Conservation (phyloP, 2,797 vertebrate genomes). For the Selene dorsalis region DNA sequence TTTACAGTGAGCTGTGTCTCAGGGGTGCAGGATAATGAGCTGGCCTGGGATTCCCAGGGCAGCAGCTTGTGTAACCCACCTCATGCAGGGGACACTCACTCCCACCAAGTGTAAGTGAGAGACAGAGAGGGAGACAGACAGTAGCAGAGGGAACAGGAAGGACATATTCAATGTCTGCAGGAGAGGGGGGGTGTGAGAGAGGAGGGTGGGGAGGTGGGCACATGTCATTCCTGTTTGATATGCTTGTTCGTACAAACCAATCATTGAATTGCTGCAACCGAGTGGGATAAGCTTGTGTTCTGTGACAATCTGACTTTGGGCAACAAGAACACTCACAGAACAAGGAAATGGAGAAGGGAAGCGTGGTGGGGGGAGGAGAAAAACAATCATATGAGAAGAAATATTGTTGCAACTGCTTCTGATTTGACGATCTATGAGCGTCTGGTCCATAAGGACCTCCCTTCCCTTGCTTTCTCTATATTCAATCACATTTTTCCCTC, state of each 20-base stretch:
- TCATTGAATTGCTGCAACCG: constrained; percentile 76
- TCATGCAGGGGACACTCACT: constrained; percentile 66
- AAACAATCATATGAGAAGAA: constrained; percentile 8
- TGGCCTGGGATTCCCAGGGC: constrained; percentile 78
- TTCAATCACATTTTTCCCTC: constrained; percentile 36
- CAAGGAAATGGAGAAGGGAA: constrained; percentile 70
- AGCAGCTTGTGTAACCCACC: constrained; percentile 80
- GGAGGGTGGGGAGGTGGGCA: constrained; percentile 39
- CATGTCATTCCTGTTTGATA: constrained; percentile 77
- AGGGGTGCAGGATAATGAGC: constrained; percentile 81
- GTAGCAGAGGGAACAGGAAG: constrained; percentile 44
- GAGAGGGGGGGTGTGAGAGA: constrained; percentile 41
- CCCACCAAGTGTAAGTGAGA: constrained; percentile 59
- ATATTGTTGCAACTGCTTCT: constrained; percentile 70
- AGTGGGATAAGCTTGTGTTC: constrained; percentile 83
- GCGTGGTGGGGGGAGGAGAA: constrained; percentile 41
- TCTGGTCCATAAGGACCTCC: background rate
- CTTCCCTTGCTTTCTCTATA: constrained; percentile 7
- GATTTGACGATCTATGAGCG: constrained; percentile 27
- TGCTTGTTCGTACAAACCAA: constrained; percentile 81
- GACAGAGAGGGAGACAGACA: constrained; percentile 25
- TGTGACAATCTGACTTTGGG: constrained; percentile 80
- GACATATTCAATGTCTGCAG: constrained; percentile 64
- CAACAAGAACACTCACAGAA: constrained; percentile 70
- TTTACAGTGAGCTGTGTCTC: constrained; percentile 79